phyloP scores from a whole-genome alignment of 2,113 vertebrate species.

The Phylloscopus trochilus region DNA sequence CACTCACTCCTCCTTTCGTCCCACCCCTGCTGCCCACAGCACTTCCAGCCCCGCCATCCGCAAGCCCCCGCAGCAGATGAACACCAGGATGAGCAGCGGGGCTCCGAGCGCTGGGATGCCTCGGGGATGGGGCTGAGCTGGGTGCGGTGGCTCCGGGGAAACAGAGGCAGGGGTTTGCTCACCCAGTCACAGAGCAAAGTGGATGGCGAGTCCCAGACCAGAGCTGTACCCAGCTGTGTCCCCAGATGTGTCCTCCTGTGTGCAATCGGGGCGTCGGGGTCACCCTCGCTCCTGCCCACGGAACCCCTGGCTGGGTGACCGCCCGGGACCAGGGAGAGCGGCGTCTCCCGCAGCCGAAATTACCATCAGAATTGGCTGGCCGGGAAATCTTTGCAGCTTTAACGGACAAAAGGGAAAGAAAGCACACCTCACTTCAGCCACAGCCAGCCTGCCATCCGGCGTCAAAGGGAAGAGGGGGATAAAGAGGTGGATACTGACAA shows the following conservation, averaged over 20 bases:
- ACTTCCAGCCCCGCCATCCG: neutral
- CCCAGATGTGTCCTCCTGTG: neutral
- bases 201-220: neutral
- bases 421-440: neutral
- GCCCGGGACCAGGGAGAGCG: neutral
- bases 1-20: neutral
- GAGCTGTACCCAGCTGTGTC: neutral
- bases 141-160: rapidly evolving
- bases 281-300: rapidly evolving
- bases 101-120: neutral
- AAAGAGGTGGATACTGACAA: slow-evolving; percentile 18
- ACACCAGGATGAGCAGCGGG: neutral
- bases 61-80: neutral
- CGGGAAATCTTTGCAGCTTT: neutral
- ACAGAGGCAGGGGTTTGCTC: neutral
- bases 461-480: neutral
- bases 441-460: neutral
- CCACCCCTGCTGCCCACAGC: neutral
- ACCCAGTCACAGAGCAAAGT: neutral
- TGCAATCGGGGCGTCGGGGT: neutral
- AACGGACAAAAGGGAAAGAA: neutral
- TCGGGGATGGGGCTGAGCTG: neutral
- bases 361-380: neutral
- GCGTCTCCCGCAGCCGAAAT: neutral
- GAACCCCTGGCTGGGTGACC: rapidly evolving